Conservation (phyloP, 2,113 vertebrate genomes). For the Struthidea cinerea region DNA sequence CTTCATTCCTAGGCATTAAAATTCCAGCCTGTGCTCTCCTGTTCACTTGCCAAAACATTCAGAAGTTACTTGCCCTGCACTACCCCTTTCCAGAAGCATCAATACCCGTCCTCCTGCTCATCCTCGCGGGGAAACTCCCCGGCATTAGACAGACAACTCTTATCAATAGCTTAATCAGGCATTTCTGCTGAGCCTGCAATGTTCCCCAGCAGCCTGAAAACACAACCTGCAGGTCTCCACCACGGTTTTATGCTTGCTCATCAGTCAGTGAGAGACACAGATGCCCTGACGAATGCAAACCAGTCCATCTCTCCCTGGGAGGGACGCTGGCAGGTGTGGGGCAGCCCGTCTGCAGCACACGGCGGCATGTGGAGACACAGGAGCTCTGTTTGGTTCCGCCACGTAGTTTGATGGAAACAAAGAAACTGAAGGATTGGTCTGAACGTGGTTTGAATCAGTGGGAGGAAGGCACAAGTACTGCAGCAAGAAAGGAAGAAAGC, state of each 20-base stretch:
- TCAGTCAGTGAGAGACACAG: background rate
- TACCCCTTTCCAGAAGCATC: background rate
- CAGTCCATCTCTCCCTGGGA: background rate
- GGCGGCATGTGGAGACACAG: background rate
- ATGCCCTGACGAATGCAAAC: background rate
- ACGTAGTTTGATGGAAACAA: background rate
- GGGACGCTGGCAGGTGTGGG: rapidly evolving
- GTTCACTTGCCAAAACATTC: background rate
- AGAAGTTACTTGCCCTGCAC: background rate
- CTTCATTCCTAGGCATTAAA: background rate
- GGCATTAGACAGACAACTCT: background rate
- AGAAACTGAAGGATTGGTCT: background rate
- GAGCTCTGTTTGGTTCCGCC: background rate
- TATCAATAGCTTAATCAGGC: background rate
- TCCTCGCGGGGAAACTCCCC: background rate
- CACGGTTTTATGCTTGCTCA: background rate
- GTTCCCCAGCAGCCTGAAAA: background rate
- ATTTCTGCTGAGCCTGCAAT: background rate
- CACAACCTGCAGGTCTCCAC: background rate
- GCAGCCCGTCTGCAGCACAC: background rate
- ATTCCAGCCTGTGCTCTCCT: background rate
- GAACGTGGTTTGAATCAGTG: background rate
- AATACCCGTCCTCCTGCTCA: background rate
- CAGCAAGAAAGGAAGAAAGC: background rate
- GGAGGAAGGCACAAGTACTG: background rate